Evolutionary conservation across 1,140 invertebrate species (phyloP), one percentile per base, ranked within the genome.

Genomic region (Drosophila sulfurigaster): DNA sequence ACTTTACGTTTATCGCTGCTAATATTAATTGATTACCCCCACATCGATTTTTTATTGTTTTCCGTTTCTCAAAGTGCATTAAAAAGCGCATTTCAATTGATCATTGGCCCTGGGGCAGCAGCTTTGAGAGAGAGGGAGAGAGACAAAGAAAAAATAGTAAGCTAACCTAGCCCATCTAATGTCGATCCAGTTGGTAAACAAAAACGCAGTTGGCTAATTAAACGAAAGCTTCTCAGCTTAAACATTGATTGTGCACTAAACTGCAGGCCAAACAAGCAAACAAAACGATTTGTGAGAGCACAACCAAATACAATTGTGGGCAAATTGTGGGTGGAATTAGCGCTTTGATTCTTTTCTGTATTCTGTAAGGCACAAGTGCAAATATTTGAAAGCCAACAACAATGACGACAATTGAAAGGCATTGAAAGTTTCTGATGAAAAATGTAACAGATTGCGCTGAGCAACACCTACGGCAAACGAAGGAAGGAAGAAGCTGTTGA

Each of bases 211-310:
- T 80, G 81, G 82, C 82, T 86, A 82, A 86, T 86, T 88, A 82
- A 82, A 82, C 79, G 68, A 75, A 82, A 82, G 75, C 77, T 78
- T 74, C 77, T 78, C 70, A 71, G 74, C 64, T 69, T 62, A 80
- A 88, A 83, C 82, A 87, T 78, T 83, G 77, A 87, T 80, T 88
- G 77, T 83, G 77, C 80, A 88, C 79, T 87, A 87, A 88, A 88
- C 85, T 81, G 81, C 78, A 66, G 67, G 48, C 45, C 83, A 88
- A 83, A 85, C 59, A 85, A 60, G 60, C 78, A 82, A 79, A 82
- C 70, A 78, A 20, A 43, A 41, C 65, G 20, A 38, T 32, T 43
- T 54, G 64, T 67, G 69, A 71, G 52, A 43, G 16, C 64, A 62
- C 68, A 80, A 75, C 48, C 30, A 32, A 85, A 85, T 70, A 69